Evolutionary conservation across 2,888 invertebrate genomes (phyloP).

Genomic region (Agrochola lota): DNA sequence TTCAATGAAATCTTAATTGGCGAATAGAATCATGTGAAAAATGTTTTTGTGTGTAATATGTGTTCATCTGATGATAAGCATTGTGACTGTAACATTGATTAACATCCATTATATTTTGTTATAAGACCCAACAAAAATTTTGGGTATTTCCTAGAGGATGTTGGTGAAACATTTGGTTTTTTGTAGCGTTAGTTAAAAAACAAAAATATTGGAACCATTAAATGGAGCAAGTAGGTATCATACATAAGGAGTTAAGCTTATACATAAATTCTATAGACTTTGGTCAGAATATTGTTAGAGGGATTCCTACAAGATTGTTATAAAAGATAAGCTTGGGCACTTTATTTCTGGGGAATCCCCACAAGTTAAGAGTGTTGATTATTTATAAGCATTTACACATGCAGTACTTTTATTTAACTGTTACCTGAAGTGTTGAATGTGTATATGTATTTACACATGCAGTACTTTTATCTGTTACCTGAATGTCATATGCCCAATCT

Average conservation of each 20-base stretch:
- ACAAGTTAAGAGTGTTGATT: slow-evolving; percentile 16
- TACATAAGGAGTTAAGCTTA: neutral
- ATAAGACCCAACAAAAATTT: neutral
- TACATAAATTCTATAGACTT: neutral
- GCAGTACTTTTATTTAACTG: neutral
- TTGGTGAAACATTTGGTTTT: neutral
- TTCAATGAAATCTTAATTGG: slow-evolving; percentile 13
- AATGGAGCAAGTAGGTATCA: neutral
- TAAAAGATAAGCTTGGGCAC: neutral
- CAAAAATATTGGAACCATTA: neutral
- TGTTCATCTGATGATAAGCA: neutral
- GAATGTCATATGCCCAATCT: slow-evolving; percentile 19
- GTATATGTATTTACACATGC: slow-evolving; percentile 7
- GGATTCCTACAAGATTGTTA: slow-evolving; percentile 3
- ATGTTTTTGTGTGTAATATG: neutral
- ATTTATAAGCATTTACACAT: slow-evolving; percentile 15
- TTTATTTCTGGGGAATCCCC: slow-evolving; percentile 46
- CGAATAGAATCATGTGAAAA: neutral
- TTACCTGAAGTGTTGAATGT: slow-evolving; percentile 12
- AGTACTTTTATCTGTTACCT: slow-evolving; percentile 1
- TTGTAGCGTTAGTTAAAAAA: neutral
- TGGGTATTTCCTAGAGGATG: neutral
- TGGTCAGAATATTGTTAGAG: neutral
- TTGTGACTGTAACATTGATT: neutral
- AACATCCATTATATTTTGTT: neutral